Evolutionary conservation across 2,797 vertebrate species (phyloP).

Genomic region (Adelosebastes latens): DNA sequence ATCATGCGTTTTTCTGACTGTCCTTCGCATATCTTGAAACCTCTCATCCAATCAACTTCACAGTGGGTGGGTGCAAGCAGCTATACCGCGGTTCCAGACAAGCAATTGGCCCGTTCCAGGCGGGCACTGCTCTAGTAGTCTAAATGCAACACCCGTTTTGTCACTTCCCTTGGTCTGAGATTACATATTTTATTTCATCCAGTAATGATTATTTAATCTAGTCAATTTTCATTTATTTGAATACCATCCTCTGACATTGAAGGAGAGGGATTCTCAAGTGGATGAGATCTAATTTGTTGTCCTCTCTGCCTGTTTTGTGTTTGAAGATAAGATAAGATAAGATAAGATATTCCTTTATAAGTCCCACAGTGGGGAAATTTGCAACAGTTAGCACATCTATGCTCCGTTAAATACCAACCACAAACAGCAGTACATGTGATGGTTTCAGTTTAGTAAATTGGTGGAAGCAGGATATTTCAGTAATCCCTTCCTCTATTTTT

Average conservation of each 20-base stretch:
- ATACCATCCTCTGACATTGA: constrained; percentile 21
- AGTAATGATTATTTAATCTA: background rate
- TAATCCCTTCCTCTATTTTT: constrained; percentile 27
- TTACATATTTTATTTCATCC: constrained; percentile 1
- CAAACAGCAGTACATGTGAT: constrained; percentile 20
- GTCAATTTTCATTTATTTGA: background rate
- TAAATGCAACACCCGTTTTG: background rate
- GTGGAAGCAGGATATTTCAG: constrained; percentile 17
- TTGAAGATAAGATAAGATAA: background rate
- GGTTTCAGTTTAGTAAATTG: constrained; percentile 18
- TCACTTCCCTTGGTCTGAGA: background rate
- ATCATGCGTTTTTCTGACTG: too few species aligned
- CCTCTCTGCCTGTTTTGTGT: background rate
- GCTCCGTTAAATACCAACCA: constrained; percentile 13
- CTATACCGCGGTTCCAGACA: too few species aligned
- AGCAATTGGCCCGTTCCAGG: too few species aligned
- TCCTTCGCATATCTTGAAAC: too few species aligned
- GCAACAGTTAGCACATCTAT: background rate
- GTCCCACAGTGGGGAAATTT: too few species aligned
- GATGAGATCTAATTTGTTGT: constrained; percentile 11
- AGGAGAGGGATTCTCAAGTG: background rate
- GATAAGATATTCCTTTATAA: too few species aligned
- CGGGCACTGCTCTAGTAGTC: too few species aligned
- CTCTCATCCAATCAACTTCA: too few species aligned
- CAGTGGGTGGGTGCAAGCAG: too few species aligned